Base-by-base conservation (phyloP, 2,888 invertebrate species). In the Drosophila infuscata region DNA sequence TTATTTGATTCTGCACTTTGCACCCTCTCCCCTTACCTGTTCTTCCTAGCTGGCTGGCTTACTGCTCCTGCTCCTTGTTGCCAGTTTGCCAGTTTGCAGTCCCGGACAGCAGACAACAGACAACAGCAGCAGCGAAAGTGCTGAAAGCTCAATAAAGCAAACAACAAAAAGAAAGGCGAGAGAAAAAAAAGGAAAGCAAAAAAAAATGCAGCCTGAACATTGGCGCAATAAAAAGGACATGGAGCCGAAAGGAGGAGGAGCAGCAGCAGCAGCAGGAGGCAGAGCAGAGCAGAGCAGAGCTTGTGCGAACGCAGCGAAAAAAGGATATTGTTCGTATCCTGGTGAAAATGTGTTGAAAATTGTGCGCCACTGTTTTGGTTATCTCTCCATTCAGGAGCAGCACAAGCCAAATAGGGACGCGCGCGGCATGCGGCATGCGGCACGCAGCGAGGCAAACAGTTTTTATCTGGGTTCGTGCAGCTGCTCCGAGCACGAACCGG, bases 1-100 rank as follows among this genome's bases (percentile, higher is more conserved):
- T 88, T 87, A 88, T 89, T 89, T 88, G 88, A 90, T 88, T 90
- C 88, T 90, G 90, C 88, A 88, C 71, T 88, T 90, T 89, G 78
- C 88, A 78, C 73, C 57, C 48, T 59, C 35, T 20, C 33, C 64
- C 52, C 25, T 25, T 25, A 25, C 25, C 25, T 25, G 25, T 25
- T 1, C 15, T 8, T 32, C 32, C 17, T 12, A 20, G 3, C 25
- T n/a, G 25, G 6, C 0, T 1, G 25, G 6, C 0, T 1, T 35
- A 20, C 46, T 33, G 29, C 30, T 25, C 20, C 17, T 46, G 49
- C 35, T 52, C 38, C 56, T 56, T 61, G 48, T 52, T 60, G 32
- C 17, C 35, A 9, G 41, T 25, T 38, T 38, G 38, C 38, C 38
- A 38, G 38, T 38, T 38, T 38, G 38, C 11, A 17, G 63, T 25